Evolutionary conservation across 1,140 invertebrate species (phyloP), one percentile per base, ranked within the genome.

Genomic region (Saccostrea cuccullata): DNA sequence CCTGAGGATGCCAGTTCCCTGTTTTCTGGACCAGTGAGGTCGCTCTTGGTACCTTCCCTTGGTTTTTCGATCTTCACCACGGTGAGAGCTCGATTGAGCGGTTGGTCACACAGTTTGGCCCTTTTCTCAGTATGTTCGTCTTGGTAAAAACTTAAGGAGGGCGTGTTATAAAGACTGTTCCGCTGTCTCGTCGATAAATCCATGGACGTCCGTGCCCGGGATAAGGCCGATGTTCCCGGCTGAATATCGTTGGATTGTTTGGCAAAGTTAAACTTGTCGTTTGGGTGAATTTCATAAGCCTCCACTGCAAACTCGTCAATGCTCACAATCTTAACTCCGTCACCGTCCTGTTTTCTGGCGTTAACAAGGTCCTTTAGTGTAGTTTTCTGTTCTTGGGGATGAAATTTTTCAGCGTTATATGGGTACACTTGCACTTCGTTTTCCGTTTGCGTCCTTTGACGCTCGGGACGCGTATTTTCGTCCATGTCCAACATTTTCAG

Each of bases 201-300:
- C 23, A 88, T 20, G 55, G 87, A 23, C 30, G 58, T 85, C 23
- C 64, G 47, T 60, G 82, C 47, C 60, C 82, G 9, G 36, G 20
- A 36, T 11, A 55, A 60, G 30, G 26, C 55, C 26, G 64, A 36
- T 87, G 55, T 12, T 55, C 70, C 26, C 30, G 36, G n/a, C 30
- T 26, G 6, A 77, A 17, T 64, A 15, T 88, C 47, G 20, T 55
- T 82, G n/a, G 47, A 85, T 84, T 88, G 82, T n/a, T 89, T 23
- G n/a, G 88, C 88, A 60, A 89, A 89, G 8, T 20, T 89, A 73
- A 89, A 89, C 17, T 86, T 82, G 5, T 64, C 40, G 23, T 85
- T 89, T 40, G 88, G 88, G 58, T 89, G 86, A 15, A 82, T 82
- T 17, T 86, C 85, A 55, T 89, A 89, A 3, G 88, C 88, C 55